Evolutionary conservation across 1,140 invertebrate genomes (phyloP).

Genomic region (Oncopeltus fasciatus): DNA sequence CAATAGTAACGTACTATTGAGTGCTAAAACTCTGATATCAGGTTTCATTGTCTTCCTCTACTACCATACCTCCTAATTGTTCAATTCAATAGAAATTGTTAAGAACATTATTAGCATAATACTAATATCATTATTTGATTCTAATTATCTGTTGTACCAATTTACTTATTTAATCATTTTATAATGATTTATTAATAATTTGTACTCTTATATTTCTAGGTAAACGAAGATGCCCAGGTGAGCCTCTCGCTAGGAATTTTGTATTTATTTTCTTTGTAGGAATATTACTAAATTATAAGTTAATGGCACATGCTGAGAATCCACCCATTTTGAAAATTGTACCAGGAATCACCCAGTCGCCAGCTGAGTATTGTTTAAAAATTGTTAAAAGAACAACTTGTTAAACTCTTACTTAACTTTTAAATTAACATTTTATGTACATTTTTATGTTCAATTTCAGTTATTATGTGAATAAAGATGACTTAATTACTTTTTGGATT

Average conservation of each 20-base stretch:
- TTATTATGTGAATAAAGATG: no score
- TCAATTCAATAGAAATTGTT: not conserved
- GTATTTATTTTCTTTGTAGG: constrained; percentile 57
- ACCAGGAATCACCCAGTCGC: constrained; percentile 28
- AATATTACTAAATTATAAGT: constrained; percentile 43
- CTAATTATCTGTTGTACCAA: no score
- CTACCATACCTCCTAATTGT: not conserved
- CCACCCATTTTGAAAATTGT: constrained; percentile 24
- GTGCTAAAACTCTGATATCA: no score
- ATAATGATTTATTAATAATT: not conserved
- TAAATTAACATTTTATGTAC: no score
- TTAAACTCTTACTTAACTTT: no score
- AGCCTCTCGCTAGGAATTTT: constrained; percentile 53
- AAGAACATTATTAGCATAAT: not conserved
- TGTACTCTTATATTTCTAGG: constrained; percentile 35
- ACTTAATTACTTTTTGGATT: no score
- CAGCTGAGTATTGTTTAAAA: constrained; percentile 28
- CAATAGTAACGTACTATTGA: no score
- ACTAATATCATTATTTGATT: not conserved
- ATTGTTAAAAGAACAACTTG: not conserved
- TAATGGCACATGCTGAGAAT: constrained; percentile 28
- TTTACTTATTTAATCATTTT: no score
- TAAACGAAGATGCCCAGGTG: constrained; percentile 58
- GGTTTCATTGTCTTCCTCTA: no score
- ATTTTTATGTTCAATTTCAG: no score